phyloP scores from a whole-genome alignment of 2,797 vertebrate genomes.

The Xiphorhynchus erythropygius region DNA sequence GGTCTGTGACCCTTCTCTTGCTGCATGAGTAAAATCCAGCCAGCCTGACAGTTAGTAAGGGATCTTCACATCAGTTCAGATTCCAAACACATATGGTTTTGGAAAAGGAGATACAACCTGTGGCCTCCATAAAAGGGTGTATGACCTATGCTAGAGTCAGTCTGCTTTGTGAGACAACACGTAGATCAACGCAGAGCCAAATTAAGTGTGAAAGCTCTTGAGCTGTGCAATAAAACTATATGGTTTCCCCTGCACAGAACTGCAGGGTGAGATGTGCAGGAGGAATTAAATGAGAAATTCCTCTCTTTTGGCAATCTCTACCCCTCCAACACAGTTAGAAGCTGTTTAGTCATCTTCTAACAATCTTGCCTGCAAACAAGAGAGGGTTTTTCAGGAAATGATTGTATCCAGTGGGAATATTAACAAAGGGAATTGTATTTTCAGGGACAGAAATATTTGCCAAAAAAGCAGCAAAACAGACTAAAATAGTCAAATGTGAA shows the following conservation, averaged over 20 bases:
- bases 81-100: neutral
- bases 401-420: constrained; percentile 7
- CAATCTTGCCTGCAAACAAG: constrained; percentile 15
- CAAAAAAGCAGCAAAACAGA: constrained; percentile 1
- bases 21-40: neutral
- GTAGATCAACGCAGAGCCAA: neutral
- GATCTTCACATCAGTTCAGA: neutral
- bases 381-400: constrained; percentile 9
- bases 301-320: constrained; percentile 20
- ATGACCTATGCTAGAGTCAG: neutral
- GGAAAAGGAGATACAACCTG: neutral
- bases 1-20: neutral
- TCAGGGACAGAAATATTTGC: neutral
- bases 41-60: neutral
- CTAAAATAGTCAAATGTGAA: neutral
- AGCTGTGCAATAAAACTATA: neutral
- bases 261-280: neutral
- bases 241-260: neutral
- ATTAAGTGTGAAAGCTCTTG: neutral
- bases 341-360: constrained; percentile 40
- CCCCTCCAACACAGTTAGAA: neutral
- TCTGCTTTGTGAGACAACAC: neutral
- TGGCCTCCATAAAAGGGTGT: neutral
- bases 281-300: constrained; percentile 26
- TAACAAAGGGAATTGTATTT: constrained; percentile 28